These are phyloP conservation scores for Cherax quadricarinatus DNA, from an alignment of 1,140 invertebrate species.

Conservation along the genomic window DNA sequence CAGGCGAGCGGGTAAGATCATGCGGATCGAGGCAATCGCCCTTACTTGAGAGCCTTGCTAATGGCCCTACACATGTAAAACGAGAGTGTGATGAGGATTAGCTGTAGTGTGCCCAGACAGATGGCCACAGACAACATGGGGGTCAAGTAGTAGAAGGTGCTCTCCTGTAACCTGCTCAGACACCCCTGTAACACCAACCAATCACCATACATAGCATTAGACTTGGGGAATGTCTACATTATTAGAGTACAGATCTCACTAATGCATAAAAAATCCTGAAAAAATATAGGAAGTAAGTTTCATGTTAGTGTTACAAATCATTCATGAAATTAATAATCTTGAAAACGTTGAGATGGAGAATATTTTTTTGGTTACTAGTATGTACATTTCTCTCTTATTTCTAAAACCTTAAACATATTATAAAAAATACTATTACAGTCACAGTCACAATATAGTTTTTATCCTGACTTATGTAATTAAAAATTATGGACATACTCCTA, in stretches of 20 bases:
- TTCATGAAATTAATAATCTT: no score
- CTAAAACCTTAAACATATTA: no score
- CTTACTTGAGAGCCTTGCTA: conserved; percentile 71
- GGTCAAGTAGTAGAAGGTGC: conserved; percentile 68
- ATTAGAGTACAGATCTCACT: neutral
- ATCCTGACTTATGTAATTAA: no score
- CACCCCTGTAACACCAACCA: conserved; percentile 58
- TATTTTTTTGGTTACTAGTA: no score
- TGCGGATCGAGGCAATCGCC: conserved; percentile 16
- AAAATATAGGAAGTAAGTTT: neutral
- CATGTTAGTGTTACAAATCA: no score
- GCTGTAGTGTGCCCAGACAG: conserved; percentile 65
- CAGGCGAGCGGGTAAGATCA: neutral
- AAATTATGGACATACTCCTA: no score
- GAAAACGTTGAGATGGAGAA: no score
- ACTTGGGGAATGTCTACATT: neutral
- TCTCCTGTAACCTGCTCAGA: conserved; percentile 63
- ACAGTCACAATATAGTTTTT: no score
- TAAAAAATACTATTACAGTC: no score
- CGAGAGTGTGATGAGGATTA: conserved; percentile 68
- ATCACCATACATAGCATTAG: neutral
- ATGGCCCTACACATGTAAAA: conserved; percentile 72
- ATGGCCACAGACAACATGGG: conserved; percentile 67
- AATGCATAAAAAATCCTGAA: neutral
- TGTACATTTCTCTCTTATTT: no score